Evolutionary conservation across 1,140 invertebrate genomes (phyloP), one percentile per base, ranked within the genome.

Genomic region (Nasonia giraulti): DNA sequence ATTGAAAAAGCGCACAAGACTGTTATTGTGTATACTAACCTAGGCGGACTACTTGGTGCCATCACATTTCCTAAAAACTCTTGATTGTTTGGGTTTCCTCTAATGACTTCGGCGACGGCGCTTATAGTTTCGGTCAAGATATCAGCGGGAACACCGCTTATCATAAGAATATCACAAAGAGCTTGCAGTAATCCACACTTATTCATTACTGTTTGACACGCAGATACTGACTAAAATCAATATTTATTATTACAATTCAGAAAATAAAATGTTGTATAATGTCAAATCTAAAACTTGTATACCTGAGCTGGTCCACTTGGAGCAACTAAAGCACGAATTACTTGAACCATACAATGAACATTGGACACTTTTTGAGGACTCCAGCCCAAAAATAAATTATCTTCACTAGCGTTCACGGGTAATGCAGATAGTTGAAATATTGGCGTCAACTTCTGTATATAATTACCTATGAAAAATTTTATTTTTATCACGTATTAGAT

Each of bases 81-180:
- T 93, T 99, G 99, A 93, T 99, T 99, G 12, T 93, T 94, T 47
- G 95, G 94, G 91, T 98, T 97, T 0, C 98, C 98, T 85, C 99
- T 94, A 68, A 99, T 98, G 2, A 98, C 95, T 93, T 99, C 99
- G 1, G 96, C 98, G 4, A 99, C 97, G 10, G 98, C 96, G 90
- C 97, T 98, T 86, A 99, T 99, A 0, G 98, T 98, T 94, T 99
- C 98, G 1, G 98, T 99, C 23, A 99, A 92, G 75, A 99, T 97
- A 92, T 99, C 98, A 0, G 98, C 97, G 0, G 99, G 98, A 1
- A 99, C 97, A n/a, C 98, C 98, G 91, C 95, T 96, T 2, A 98
- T 97, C 97, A 99, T 99, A 7, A 99, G 91, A 85, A 99, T 97
- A 86, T 96, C 95, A 89, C 98, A 99, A 12, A 99, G 91, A 68